Evolutionary conservation across 2,797 vertebrate species (phyloP).

Genomic region (Molossus alvarezi): DNA sequence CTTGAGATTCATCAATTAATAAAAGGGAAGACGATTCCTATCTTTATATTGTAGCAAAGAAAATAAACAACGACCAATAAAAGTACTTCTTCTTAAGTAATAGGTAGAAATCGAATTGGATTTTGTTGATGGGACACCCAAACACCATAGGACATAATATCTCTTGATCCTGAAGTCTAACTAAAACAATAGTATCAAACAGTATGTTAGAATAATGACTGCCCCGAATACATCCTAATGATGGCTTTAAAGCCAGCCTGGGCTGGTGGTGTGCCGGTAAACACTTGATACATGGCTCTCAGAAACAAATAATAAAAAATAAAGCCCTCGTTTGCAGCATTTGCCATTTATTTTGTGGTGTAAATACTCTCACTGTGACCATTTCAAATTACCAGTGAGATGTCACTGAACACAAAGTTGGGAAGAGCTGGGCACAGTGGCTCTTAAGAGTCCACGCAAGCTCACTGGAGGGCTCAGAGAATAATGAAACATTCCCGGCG

Average conservation of each 20-base stretch:
- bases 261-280: not conserved
- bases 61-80: not conserved
- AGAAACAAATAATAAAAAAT: constrained; percentile 6
- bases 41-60: not conserved
- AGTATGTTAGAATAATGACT: not conserved
- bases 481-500: not conserved
- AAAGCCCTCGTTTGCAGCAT: not conserved
- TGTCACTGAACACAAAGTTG: not conserved
- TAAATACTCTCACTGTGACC: not conserved
- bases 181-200: not conserved
- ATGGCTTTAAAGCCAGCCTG: not conserved
- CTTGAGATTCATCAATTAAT: not conserved
- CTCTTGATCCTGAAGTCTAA: constrained; percentile 4
- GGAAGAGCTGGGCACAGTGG: not conserved
- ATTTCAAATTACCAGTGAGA: not conserved
- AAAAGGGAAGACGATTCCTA: not conserved
- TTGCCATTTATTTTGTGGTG: not conserved
- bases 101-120: not conserved
- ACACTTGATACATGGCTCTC: not conserved
- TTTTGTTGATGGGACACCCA: not conserved
- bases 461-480: not conserved
- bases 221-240: not conserved
- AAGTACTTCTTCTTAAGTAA: not conserved
- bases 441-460: not conserved
- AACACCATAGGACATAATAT: not conserved